A percentile compares a stretch with the other conserved stretches of the same genome.
These are phyloP conservation scores for Dorcus parallelipipedus DNA, from an alignment of 2,888 invertebrate species.

Conservation along the genomic window DNA sequence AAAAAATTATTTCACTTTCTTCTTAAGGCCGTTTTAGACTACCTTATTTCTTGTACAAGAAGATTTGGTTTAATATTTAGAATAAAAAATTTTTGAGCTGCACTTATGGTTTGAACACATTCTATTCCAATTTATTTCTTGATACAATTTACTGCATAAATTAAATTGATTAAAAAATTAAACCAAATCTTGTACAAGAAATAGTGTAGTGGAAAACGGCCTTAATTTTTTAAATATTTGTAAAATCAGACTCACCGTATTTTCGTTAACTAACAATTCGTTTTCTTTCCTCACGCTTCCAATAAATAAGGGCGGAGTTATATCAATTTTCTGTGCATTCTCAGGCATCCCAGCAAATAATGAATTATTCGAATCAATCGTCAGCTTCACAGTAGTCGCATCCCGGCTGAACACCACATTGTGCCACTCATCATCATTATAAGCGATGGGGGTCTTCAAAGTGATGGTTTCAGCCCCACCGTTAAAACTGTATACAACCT, in stretches of 20 bases:
- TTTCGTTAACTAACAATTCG: slow-evolving; percentile 45
- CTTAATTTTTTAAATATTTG: too few relatives aligned
- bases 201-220: too few relatives aligned
- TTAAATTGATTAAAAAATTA: too few relatives aligned
- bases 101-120: too few relatives aligned
- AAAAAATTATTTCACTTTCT: not conserved
- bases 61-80: not conserved
- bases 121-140: too few relatives aligned
- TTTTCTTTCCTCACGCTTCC: slow-evolving; percentile 69
- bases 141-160: too few relatives aligned
- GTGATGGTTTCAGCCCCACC: slow-evolving; percentile 59
- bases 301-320: slow-evolving; percentile 71
- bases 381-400: slow-evolving; percentile 61
- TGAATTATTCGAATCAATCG: slow-evolving; percentile 57
- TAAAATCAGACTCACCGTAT: slow-evolving; percentile 31
- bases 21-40: not conserved
- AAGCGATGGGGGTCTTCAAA: slow-evolving; percentile 56
- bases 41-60: too few relatives aligned
- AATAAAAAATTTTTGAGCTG: not conserved
- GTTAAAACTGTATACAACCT: slow-evolving; percentile 69
- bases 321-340: slow-evolving; percentile 50
- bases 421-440: slow-evolving; percentile 81
- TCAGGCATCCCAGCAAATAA: slow-evolving; percentile 35
- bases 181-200: too few relatives aligned
- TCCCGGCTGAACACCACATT: slow-evolving; percentile 65